Conservation (phyloP, 2,888 invertebrate genomes). For the Apamea sordens region DNA sequence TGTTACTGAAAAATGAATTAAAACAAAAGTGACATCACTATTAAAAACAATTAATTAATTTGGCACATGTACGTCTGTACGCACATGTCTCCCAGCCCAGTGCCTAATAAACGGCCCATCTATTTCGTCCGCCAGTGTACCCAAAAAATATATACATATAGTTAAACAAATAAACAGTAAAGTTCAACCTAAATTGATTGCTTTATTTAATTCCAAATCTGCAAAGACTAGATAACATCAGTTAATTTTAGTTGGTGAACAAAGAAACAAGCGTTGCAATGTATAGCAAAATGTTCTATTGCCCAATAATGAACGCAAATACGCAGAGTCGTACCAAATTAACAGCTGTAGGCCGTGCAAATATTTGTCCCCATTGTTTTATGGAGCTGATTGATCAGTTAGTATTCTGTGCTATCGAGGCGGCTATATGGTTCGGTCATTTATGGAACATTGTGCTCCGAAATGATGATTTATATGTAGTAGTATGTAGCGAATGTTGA, state of each 20-base stretch:
- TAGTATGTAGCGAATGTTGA: background rate
- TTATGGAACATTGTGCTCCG: background rate
- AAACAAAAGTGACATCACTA: no score
- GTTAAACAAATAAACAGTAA: no score
- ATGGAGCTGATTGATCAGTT: slow-evolving; percentile 42
- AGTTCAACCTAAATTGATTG: no score
- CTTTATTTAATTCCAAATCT: background rate
- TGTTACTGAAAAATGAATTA: no score
- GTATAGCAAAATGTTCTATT: background rate
- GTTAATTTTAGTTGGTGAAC: background rate
- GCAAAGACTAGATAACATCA: background rate
- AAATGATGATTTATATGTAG: no score
- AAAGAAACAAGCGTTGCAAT: background rate
- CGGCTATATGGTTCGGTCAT: background rate
- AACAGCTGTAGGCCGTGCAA: slow-evolving; percentile 30
- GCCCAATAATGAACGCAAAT: slow-evolving; percentile 20
- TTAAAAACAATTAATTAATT: no score
- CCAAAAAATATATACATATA: no score
- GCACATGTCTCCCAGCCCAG: no score
- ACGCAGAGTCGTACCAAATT: slow-evolving; percentile 24
- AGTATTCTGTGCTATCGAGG: slow-evolving; percentile 12
- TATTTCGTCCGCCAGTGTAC: no score
- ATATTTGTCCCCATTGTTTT: slow-evolving; percentile 52
- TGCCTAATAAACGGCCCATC: no score
- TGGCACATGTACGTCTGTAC: no score